A percentile compares a stretch with the other conserved stretches of the same genome.
phyloP scores from a whole-genome alignment of 2,888 invertebrate genomes.

The Coleophora flavipennella region DNA sequence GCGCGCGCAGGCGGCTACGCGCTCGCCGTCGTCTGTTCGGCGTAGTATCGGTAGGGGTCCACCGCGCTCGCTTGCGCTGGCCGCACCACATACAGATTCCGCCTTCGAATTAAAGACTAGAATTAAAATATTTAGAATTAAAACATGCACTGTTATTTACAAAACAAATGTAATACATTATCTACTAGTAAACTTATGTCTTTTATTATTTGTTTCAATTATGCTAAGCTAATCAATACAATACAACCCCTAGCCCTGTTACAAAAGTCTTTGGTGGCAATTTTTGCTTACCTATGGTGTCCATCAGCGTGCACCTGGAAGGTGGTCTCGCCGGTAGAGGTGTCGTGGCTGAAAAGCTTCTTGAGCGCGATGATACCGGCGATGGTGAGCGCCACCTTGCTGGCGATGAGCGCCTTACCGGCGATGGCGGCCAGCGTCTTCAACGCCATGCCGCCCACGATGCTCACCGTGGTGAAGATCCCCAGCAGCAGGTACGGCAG shows the following conservation, averaged over 20 bases:
- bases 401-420: slow-evolving; percentile 80
- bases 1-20: slow-evolving; percentile 27
- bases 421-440: slow-evolving; percentile 80
- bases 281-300: slow-evolving; percentile 71
- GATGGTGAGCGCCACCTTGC: slow-evolving; percentile 81
- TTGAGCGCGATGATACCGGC: slow-evolving; percentile 80
- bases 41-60: slow-evolving; percentile 75
- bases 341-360: slow-evolving; percentile 79
- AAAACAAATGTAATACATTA: neutral
- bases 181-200: no score
- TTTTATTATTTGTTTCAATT: no score
- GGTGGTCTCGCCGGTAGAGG: slow-evolving; percentile 73
- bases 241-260: neutral
- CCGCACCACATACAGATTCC: slow-evolving; percentile 75
- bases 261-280: neutral
- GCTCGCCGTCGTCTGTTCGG: slow-evolving; percentile 54
- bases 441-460: slow-evolving; percentile 78
- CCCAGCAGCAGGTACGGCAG: slow-evolving; percentile 74
- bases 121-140: slow-evolving; percentile 55
- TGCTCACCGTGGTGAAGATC: slow-evolving; percentile 76
- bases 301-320: slow-evolving; percentile 80
- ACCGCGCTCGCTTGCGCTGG: slow-evolving; percentile 67
- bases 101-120: slow-evolving; percentile 74
- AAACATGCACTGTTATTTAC: slow-evolving; percentile 15
- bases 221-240: neutral